A percentile compares a stretch with the other conserved stretches of the same genome.
Conservation (phyloP, 2,797 vertebrate genomes). For the Myotis findleyi region DNA sequence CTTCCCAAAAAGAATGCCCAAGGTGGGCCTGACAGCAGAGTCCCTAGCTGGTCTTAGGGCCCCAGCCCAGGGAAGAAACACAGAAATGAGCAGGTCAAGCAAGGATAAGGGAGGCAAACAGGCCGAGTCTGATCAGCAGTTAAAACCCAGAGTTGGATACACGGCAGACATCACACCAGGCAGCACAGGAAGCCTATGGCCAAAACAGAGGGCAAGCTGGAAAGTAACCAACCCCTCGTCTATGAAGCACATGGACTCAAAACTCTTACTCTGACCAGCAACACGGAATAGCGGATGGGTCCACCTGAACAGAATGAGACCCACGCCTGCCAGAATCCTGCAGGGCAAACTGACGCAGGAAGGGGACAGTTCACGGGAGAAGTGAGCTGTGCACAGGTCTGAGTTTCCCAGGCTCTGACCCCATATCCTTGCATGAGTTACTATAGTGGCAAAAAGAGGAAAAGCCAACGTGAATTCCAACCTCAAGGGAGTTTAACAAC, state of each 20-base stretch:
- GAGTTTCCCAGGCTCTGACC: neutral
- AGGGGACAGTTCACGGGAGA: neutral
- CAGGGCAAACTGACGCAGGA: neutral
- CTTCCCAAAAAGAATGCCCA: neutral
- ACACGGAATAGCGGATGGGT: neutral
- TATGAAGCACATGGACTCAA: neutral
- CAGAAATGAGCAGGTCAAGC: neutral
- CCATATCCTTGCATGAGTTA: neutral
- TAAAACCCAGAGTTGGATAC: neutral
- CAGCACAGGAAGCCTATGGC: neutral
- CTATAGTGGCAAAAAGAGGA: neutral
- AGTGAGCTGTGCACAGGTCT: accelerated
- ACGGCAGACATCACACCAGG: accelerated
- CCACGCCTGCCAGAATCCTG: neutral
- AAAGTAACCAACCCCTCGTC: neutral
- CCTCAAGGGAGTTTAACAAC: neutral
- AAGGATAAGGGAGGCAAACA: neutral
- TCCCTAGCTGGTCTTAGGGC: neutral
- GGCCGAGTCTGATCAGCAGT: neutral
- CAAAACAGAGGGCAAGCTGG: neutral
- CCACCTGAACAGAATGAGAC: neutral
- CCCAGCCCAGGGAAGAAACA: neutral
- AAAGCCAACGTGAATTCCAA: neutral
- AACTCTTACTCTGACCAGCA: neutral
- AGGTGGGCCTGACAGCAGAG: neutral